phyloP scores from a whole-genome alignment of 2,888 invertebrate species.

The Ectemnius cavifrons region DNA sequence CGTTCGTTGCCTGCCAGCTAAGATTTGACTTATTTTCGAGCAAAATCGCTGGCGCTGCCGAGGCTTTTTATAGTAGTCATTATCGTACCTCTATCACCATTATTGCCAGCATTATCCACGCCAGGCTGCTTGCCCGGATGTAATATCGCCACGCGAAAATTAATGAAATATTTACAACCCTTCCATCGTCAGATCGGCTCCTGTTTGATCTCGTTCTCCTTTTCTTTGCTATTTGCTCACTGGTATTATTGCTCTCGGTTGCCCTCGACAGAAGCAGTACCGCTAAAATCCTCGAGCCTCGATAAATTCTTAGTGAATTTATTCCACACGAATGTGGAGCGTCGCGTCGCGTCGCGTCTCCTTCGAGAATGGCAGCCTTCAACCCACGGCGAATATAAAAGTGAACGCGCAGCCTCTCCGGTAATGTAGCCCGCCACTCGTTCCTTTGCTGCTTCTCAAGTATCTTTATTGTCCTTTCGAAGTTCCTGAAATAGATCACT shows the following conservation, averaged over 20 bases:
- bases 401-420: too few species aligned
- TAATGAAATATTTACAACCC: constrained; percentile 27
- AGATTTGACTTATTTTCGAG: constrained; percentile 20
- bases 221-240: too few species aligned
- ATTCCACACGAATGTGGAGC: neutral
- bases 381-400: too few species aligned
- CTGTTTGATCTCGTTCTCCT: constrained; percentile 16
- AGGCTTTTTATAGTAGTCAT: constrained; percentile 25
- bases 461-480: too few species aligned
- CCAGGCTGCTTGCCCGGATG: constrained; percentile 5
- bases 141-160: constrained; percentile 23
- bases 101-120: constrained; percentile 35
- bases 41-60: neutral
- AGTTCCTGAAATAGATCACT: too few species aligned
- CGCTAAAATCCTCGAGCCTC: neutral
- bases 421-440: too few species aligned
- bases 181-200: constrained; percentile 17
- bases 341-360: too few species aligned
- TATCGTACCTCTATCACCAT: constrained; percentile 20
- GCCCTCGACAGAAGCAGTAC: neutral
- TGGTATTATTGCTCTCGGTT: neutral
- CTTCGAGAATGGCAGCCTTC: too few species aligned
- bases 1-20: constrained; percentile 4
- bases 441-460: too few species aligned
- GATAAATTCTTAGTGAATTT: neutral